Conservation (phyloP, 2,797 vertebrate species). For the Acrocephalus scirpaceus region DNA sequence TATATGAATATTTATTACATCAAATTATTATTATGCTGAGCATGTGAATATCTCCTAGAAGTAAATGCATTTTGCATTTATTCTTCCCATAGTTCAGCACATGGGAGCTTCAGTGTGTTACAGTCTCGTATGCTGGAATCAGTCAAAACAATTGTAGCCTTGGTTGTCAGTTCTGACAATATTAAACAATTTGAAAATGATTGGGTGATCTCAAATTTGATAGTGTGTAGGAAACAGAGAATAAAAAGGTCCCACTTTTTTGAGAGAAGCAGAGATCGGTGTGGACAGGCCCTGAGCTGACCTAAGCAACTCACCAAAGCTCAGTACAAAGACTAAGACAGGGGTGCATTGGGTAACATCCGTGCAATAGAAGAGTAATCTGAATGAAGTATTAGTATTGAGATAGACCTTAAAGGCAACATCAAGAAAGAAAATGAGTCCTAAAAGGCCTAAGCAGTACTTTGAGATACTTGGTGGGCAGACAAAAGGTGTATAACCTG, state of each 20-base stretch:
- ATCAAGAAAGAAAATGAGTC: neutral
- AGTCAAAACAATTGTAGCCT: neutral
- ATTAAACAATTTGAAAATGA: neutral
- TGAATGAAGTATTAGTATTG: neutral
- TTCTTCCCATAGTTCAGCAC: neutral
- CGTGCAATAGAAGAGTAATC: neutral
- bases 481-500: neutral
- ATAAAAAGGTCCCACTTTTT: neutral
- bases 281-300: neutral
- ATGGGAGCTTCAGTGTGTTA: neutral
- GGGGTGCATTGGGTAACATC: too few relatives aligned
- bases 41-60: neutral
- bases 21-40: neutral
- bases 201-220: neutral
- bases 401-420: neutral
- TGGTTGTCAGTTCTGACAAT: neutral
- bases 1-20: neutral
- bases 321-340: neutral
- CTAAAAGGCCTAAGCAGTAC: neutral
- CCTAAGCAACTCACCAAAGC: neutral
- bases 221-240: neutral
- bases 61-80: neutral
- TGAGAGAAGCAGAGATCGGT: neutral
- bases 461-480: neutral
- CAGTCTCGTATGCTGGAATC: neutral